Evolutionary conservation across 1,140 invertebrate species (phyloP), one percentile per base, ranked within the genome.

Genomic region (Dendroctonus ponderosae): DNA sequence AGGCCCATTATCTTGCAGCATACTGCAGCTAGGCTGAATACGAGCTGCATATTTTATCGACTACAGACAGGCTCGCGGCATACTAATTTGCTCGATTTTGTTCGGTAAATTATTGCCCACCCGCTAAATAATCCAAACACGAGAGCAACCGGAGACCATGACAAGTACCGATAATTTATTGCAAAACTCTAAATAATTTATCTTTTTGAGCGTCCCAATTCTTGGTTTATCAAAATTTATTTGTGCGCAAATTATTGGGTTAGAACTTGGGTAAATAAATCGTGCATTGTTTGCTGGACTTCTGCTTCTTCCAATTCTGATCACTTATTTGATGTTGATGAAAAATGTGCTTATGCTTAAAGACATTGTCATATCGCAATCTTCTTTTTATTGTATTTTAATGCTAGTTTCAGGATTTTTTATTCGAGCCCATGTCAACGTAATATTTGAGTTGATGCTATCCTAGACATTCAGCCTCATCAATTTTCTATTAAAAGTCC

Each of bases 31-130:
- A 46, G 8, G 43, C 43, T 38, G 57, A 59, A 44, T 59, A 46
- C 57, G 57, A 37, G 57, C n/a, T 59, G 57, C 57, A 59, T 59
- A 59, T 59, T 59, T 59, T 59, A 59, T 59, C 57, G 57, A 59
- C 41, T 46, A 59, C 57, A 59, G 57, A 59, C 57, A 59, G 57
- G 42, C 42, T 48, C 12, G 40, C 57, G 57, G 57, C 40, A 59
- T 59, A 59, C 57, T 44, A 59, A 59, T 59, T 59, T 59, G 57
- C 57, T 14, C 57, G 57, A 59, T 59, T 59, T 59, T 48, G 57
- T 48, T 41, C 43, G 41, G 42, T 59, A 59, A 59, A 46, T 59
- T 59, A 59, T 59, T 44, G 57, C 57, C 12, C 14, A 46, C 8
- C 41, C 57, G 57, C 42, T 59, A 59, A 59, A 59, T 59, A 59